These are phyloP conservation scores for Xiphophorus hellerii DNA, from an alignment of 2,113 vertebrate genomes.

Conservation along the genomic window DNA sequence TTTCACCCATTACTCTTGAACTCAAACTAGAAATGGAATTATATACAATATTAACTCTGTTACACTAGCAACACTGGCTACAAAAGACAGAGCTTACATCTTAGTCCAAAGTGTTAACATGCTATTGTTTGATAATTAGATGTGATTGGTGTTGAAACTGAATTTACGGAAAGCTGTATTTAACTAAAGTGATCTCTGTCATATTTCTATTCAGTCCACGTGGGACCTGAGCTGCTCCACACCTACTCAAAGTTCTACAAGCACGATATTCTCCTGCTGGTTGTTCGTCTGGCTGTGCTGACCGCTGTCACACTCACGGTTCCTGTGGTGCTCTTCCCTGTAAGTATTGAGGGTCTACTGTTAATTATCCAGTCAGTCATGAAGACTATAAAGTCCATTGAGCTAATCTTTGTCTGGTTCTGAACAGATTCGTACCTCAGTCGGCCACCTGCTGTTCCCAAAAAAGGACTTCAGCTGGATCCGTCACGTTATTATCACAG, in stretches of 20 bases:
- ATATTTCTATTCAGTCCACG: slow-evolving; percentile 72
- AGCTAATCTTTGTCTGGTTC: slow-evolving; percentile 3
- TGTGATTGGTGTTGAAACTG: too few relatives aligned
- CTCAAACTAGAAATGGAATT: too few relatives aligned
- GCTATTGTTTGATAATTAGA: too few relatives aligned
- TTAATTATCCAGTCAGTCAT: too few relatives aligned
- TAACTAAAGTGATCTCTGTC: too few relatives aligned
- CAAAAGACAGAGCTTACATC: too few relatives aligned
- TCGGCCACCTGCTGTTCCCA: slow-evolving; percentile 88
- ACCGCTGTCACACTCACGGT: slow-evolving; percentile 95
- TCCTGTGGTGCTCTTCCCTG: slow-evolving; percentile 96
- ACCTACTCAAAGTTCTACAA: slow-evolving; percentile 87
- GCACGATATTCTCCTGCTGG: slow-evolving; percentile 87
- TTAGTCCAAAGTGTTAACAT: too few relatives aligned
- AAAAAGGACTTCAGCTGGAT: slow-evolving; percentile 91
- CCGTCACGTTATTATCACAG: slow-evolving; percentile 87
- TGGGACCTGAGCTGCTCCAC: slow-evolving; percentile 92
- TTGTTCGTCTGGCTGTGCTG: slow-evolving; percentile 94
- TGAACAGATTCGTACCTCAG: slow-evolving; percentile 90
- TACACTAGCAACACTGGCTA: too few relatives aligned
- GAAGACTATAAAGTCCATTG: background rate
- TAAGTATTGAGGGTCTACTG: slow-evolving; percentile 72
- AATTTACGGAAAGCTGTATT: too few relatives aligned
- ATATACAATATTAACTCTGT: too few relatives aligned
- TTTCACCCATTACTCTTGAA: too few relatives aligned